A percentile compares a stretch with the other conserved stretches of the same genome.
phyloP scores from a whole-genome alignment of 2,888 invertebrate species.

The Bembecia ichneumoniformis region DNA sequence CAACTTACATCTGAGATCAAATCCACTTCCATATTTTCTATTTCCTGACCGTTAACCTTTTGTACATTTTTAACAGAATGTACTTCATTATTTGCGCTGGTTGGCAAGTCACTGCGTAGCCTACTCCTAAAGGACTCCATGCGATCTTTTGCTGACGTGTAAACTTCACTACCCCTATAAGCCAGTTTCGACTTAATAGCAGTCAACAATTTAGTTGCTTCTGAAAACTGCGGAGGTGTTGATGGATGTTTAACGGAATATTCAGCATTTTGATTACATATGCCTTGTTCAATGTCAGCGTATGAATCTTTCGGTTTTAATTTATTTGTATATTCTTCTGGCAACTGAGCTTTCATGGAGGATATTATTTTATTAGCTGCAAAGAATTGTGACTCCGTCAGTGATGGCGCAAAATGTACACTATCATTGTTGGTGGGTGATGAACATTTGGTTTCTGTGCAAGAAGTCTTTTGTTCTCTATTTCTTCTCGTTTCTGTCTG shows the following conservation, averaged over 20 bases:
- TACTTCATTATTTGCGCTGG: background rate
- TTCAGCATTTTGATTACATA: conserved; percentile 52
- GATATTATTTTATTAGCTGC: conserved; percentile 61
- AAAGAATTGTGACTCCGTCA: conserved; percentile 62
- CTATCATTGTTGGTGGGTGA: conserved; percentile 52
- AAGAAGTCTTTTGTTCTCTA: conserved; percentile 33
- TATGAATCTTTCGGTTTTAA: conserved; percentile 51
- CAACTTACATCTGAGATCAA: conserved; percentile 4
- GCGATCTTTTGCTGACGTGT: conserved; percentile 37
- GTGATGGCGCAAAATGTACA: conserved; percentile 44
- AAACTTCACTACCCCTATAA: conserved; percentile 30
- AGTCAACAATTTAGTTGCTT: conserved; percentile 56
- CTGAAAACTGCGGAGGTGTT: conserved; percentile 61
- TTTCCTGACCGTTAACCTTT: too few species aligned
- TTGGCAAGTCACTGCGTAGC: background rate
- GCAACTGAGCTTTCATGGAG: conserved; percentile 61
- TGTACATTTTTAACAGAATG: background rate
- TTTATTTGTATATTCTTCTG: conserved; percentile 47
- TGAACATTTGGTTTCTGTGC: conserved; percentile 29
- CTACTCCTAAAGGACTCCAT: conserved; percentile 29
- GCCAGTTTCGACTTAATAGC: conserved; percentile 59
- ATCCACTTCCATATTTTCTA: background rate
- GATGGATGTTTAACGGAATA: conserved; percentile 58
- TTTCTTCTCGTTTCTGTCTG: conserved; percentile 26
- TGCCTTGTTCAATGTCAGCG: conserved; percentile 59